Percentiles rank a stretch among this genome's conserved stretches.
phyloP scores from a whole-genome alignment of 2,113 vertebrate genomes.

The Hippopotamus amphibius region DNA sequence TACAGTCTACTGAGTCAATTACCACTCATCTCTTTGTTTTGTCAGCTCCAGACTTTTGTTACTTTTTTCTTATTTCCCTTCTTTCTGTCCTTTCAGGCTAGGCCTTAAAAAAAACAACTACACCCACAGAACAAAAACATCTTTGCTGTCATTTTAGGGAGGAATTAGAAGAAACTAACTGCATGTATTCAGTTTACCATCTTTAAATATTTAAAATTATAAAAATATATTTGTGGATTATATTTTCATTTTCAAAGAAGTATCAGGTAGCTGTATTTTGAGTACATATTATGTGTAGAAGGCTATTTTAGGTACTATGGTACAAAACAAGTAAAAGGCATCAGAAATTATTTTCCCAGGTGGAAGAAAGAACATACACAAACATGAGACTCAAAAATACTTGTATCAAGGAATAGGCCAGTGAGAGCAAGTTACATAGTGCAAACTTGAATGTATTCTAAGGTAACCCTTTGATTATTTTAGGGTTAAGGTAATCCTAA shows the following conservation, averaged over 20 bases:
- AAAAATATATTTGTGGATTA: slow-evolving; percentile 1
- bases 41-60: neutral
- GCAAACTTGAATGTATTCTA: neutral
- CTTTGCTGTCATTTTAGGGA: neutral
- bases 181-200: neutral
- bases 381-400: neutral
- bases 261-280: neutral
- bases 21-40: neutral
- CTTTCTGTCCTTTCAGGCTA: neutral
- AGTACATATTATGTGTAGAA: neutral
- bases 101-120: neutral
- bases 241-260: slow-evolving; percentile 42
- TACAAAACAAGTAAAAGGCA: neutral
- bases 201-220: slow-evolving; percentile 59
- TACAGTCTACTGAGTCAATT: neutral
- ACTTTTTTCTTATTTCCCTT: neutral
- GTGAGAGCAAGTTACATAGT: neutral
- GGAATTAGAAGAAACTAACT: neutral
- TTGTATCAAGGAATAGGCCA: neutral
- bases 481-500: too few relatives aligned
- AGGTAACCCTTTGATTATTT: too few relatives aligned
- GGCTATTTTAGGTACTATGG: neutral
- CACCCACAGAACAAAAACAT: neutral
- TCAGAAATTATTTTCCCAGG: neutral
- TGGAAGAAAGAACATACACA: neutral